These are phyloP conservation scores for Grus americana DNA, from an alignment of 2,113 vertebrate genomes.

Conservation along the genomic window DNA sequence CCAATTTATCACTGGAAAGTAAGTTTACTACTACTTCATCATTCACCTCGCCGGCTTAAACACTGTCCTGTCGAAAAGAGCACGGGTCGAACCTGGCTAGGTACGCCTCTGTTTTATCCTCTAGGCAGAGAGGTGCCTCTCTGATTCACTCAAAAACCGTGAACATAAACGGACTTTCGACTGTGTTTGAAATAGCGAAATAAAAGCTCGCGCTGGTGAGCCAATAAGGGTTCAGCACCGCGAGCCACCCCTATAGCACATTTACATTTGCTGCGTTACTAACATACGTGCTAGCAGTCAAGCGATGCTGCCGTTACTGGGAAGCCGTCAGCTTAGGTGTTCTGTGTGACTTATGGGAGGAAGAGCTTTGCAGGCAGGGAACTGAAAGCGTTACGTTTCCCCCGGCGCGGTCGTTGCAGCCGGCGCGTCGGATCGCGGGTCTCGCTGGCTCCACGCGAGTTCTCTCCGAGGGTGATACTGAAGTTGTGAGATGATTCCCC, in stretches of 20 bases:
- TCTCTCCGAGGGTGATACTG: background rate
- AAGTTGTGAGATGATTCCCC: background rate
- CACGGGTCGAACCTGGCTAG: background rate
- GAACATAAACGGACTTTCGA: background rate
- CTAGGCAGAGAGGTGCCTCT: background rate
- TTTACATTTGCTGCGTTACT: background rate
- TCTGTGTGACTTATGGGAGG: background rate
- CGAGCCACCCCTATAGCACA: background rate
- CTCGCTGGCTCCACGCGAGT: background rate
- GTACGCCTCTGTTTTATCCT: background rate
- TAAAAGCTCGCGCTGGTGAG: background rate
- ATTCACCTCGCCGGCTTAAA: background rate
- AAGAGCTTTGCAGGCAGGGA: background rate
- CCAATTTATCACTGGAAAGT: conserved; percentile 98
- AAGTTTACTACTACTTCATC: conserved; percentile 51
- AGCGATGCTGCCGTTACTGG: background rate
- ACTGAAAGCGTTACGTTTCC: background rate
- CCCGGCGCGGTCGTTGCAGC: background rate
- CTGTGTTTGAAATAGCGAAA: background rate
- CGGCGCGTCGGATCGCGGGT: background rate
- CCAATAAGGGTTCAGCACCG: background rate
- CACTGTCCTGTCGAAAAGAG: background rate
- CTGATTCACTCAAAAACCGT: background rate
- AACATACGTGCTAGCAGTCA: background rate
- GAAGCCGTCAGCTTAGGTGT: background rate